Conservation (phyloP, 30 jellyfish, hydroid and myxozoan species). For the Morbakka virulenta region DNA sequence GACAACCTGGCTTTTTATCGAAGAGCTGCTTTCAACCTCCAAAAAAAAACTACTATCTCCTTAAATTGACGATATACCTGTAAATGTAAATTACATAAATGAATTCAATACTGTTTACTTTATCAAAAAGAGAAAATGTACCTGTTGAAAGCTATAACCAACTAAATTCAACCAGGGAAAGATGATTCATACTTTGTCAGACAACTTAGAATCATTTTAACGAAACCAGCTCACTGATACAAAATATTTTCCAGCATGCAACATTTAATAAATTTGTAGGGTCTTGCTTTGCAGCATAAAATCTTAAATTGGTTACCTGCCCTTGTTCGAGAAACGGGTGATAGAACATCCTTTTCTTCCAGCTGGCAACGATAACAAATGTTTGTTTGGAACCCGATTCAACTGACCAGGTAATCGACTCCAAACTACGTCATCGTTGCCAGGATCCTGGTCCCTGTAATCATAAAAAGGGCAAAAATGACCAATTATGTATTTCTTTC, state of each 20-base stretch:
- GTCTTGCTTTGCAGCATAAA: not conserved
- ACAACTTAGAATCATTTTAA: no score
- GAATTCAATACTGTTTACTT: no score
- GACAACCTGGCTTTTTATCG: no score
- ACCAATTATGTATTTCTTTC: not conserved
- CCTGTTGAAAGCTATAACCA: no score
- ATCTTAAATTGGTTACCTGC: slow-evolving; percentile 58
- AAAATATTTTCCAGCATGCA: no score
- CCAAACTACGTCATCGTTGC: slow-evolving; percentile 57
- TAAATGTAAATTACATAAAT: no score
- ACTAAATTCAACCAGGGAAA: not conserved
- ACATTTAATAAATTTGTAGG: not conserved
- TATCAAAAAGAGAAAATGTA: no score
- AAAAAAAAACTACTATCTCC: no score
- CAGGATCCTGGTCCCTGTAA: slow-evolving; percentile 24
- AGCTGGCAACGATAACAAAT: slow-evolving; percentile 54
- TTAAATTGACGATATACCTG: no score
- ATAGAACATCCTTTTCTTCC: slow-evolving; percentile 90
- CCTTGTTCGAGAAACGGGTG: slow-evolving; percentile 79
- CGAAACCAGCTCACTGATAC: no score
- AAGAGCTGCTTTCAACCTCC: no score
- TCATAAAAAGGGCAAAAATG: not conserved
- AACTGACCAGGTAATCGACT: slow-evolving; percentile 92
- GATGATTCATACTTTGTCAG: no score
- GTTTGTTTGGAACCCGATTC: slow-evolving; percentile 72